phyloP scores from a whole-genome alignment of 2,113 vertebrate genomes.

The Daphoenositta chrysoptera region DNA sequence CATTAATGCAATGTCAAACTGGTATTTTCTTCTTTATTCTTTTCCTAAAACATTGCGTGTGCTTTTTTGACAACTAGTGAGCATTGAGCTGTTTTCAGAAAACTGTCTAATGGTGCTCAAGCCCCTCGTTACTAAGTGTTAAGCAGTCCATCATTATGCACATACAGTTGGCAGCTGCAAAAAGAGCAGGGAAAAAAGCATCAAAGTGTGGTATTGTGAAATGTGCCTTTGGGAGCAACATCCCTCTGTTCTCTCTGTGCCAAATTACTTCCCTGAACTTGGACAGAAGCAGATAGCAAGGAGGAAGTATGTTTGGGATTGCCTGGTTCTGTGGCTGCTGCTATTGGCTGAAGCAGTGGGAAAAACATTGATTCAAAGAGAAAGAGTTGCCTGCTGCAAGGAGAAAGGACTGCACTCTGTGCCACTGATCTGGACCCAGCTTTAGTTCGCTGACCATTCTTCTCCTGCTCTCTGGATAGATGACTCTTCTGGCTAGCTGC shows the following conservation, averaged over 20 bases:
- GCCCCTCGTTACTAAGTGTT: not conserved
- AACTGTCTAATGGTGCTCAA: not conserved
- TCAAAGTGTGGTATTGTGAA: not conserved
- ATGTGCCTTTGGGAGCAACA: not conserved
- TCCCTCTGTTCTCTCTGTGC: not conserved
- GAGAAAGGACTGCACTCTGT: not conserved
- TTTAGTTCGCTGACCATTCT: not conserved
- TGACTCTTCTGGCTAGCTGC: not conserved
- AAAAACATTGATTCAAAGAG: not conserved
- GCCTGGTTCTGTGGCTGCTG: not conserved
- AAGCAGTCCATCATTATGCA: not conserved
- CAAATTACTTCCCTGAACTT: not conserved
- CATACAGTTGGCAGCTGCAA: not conserved
- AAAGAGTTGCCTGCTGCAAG: not conserved
- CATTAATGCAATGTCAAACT: not conserved
- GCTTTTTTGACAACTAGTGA: not conserved
- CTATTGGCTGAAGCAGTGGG: not conserved
- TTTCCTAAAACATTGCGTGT: not conserved
- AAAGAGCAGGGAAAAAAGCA: not conserved
- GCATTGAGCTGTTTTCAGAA: not conserved
- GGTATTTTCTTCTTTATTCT: not conserved
- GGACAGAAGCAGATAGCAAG: not conserved
- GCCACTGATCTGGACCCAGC: not conserved
- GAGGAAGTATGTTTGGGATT: not conserved
- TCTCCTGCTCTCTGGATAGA: fast-evolving